phyloP scores from a whole-genome alignment of 2,797 vertebrate genomes.

The Nannoperca obscura region DNA sequence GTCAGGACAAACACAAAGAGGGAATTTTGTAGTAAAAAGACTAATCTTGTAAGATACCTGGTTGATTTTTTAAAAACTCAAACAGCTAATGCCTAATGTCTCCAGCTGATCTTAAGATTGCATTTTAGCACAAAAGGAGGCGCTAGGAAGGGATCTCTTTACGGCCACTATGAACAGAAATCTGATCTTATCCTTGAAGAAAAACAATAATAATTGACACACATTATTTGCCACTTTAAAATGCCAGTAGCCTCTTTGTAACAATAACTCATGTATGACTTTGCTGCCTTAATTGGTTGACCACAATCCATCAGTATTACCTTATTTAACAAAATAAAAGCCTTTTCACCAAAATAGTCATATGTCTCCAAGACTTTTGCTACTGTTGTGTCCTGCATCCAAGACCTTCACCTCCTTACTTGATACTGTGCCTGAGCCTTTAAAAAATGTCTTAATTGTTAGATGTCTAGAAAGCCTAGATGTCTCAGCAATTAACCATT shows the following conservation, averaged over 20 bases:
- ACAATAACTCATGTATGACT: neutral
- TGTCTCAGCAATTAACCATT: slow-evolving; percentile 34
- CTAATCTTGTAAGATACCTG: neutral
- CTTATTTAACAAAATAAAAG: neutral
- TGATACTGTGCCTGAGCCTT: slow-evolving; percentile 7
- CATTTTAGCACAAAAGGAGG: neutral
- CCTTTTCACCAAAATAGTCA: neutral
- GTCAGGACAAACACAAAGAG: neutral
- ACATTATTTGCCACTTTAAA: neutral
- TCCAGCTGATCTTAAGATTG: neutral
- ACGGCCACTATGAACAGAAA: neutral
- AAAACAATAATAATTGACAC: neutral
- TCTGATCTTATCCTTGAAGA: neutral
- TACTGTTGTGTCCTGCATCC: neutral
- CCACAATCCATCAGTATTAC: neutral
- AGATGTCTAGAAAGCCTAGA: too few relatives aligned
- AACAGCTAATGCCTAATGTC: neutral
- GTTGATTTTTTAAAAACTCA: neutral
- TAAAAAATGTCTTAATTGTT: slow-evolving; percentile 18
- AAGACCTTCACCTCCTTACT: slow-evolving; percentile 16
- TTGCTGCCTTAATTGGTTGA: neutral
- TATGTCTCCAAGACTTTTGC: neutral
- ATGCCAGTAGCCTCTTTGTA: neutral
- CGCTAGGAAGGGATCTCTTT: neutral
- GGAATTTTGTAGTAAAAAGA: neutral